Evolutionary conservation across 1,140 invertebrate genomes (phyloP).

Genomic region (Limonius californicus): DNA sequence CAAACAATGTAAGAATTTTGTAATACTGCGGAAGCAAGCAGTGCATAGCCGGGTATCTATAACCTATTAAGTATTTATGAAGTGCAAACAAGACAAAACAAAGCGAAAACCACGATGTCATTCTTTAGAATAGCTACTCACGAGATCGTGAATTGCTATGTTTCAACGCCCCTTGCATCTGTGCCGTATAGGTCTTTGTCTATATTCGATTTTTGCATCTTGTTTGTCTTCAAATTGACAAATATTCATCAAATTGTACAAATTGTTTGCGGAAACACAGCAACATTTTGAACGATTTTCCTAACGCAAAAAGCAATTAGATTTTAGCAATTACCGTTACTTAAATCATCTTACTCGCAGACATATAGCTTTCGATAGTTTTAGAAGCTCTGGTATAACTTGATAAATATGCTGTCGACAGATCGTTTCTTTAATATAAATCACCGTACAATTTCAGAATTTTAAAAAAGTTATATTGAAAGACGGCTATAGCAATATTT

Average conservation of each 20-base stretch:
- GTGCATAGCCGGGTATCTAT: slow-evolving; percentile 21
- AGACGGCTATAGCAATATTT: not conserved
- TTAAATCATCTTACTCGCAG: not conserved
- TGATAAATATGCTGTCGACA: slow-evolving; percentile 6
- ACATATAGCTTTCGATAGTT: no score
- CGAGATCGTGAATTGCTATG: slow-evolving; percentile 30
- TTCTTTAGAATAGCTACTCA: slow-evolving; percentile 26
- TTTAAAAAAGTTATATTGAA: not conserved
- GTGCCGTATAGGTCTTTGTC: not conserved
- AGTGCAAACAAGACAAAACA: slow-evolving; percentile 30
- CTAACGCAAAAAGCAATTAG: no score
- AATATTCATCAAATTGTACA: no score
- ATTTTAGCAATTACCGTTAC: no score
- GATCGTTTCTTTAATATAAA: not conserved
- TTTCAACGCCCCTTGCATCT: slow-evolving; percentile 19
- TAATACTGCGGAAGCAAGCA: slow-evolving; percentile 23
- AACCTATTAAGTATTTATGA: slow-evolving; percentile 30
- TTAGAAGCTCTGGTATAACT: not conserved
- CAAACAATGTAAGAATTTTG: slow-evolving; percentile 18
- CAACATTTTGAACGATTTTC: no score
- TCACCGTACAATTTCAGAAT: not conserved
- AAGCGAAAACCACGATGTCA: slow-evolving; percentile 30
- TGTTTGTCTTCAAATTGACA: no score
- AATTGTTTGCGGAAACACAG: no score
- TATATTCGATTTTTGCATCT: no score